Evolutionary conservation across 2,113 vertebrate genomes (phyloP).

Genomic region (Entelurus aequoreus): DNA sequence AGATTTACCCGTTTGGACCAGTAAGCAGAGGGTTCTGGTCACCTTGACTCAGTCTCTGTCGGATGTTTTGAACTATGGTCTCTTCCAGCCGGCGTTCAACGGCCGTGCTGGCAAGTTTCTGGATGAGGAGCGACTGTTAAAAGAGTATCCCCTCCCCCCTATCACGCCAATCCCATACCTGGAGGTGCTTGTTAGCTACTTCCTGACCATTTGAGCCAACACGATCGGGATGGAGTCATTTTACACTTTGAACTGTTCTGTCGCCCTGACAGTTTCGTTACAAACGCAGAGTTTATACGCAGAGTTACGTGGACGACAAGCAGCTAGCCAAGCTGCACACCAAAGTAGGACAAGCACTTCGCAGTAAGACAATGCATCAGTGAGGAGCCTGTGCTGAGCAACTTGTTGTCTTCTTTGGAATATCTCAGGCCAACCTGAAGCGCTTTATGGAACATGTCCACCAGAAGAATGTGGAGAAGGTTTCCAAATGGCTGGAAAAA

Average conservation of each 20-base stretch:
- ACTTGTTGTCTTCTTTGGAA: not conserved
- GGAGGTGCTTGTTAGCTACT: slow-evolving; percentile 32
- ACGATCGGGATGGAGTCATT: not conserved
- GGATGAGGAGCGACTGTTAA: slow-evolving; percentile 90
- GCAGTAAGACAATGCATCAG: not conserved
- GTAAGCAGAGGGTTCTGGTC: slow-evolving; percentile 95
- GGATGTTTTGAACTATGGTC: slow-evolving; percentile 96
- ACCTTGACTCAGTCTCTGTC: slow-evolving; percentile 93
- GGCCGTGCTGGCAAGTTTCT: slow-evolving; percentile 95
- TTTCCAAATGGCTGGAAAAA: slow-evolving; percentile 74
- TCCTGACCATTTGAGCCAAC: not conserved
- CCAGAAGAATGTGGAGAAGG: slow-evolving; percentile 72
- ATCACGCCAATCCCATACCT: slow-evolving; percentile 85
- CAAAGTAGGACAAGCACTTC: slow-evolving; percentile 72
- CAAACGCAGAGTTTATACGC: slow-evolving; percentile 90
- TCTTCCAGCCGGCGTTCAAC: slow-evolving; percentile 95
- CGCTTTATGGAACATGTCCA: slow-evolving; percentile 75
- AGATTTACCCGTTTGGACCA: slow-evolving; percentile 89
- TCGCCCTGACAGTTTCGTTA: slow-evolving; percentile 84
- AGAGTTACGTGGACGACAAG: slow-evolving; percentile 91
- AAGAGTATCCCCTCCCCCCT: slow-evolving; percentile 88
- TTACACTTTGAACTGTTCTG: not conserved
- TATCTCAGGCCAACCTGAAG: slow-evolving; percentile 72
- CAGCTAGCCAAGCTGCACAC: slow-evolving; percentile 96
- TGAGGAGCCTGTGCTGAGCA: not conserved